These are phyloP conservation scores for Xenopus tropicalis DNA, from an alignment of 2,113 vertebrate species.

Conservation along the genomic window UCB_Xtro_10.0 CM004449.2:74205501-74206000, in stretches of 20 bases:
- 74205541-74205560: conserved; percentile 76
- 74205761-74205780: conserved; percentile 70
- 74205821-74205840: too few species aligned
- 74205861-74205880: too few species aligned
- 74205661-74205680: conserved; percentile 93
- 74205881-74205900: too few species aligned
- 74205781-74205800: too few species aligned
- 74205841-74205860: too few species aligned
- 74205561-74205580: conserved; percentile 84
- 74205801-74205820: too few species aligned
- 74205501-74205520: conserved; percentile 72
- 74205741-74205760: conserved; percentile 78
- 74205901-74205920: too few species aligned
- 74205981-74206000: too few species aligned
- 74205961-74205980: too few species aligned
- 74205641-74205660: conserved; percentile 86
- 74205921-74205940: too few species aligned
- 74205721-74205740: conserved; percentile 73
- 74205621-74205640: conserved; percentile 93
- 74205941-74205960: too few species aligned
- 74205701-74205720: conserved; percentile 80
- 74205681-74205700: conserved; percentile 78
- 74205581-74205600: conserved; percentile 80
- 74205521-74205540: conserved; percentile 72
- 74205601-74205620: conserved; percentile 93